Base-by-base conservation (phyloP, 2,888 invertebrate species). In the Eucriotettix oculatus region DNA sequence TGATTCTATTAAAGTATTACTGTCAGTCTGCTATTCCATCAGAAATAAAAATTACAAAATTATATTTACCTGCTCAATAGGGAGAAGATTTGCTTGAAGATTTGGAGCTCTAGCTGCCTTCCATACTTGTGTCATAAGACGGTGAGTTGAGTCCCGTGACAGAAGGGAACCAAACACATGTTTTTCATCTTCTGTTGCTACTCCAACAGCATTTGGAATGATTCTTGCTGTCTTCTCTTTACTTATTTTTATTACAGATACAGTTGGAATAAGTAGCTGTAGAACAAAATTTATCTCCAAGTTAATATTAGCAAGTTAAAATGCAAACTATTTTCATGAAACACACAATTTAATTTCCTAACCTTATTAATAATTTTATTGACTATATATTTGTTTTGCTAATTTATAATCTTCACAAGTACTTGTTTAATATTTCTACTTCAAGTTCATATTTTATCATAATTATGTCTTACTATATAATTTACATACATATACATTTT, bases 221-320 rank as follows among this genome's bases (percentile, higher is more conserved):
- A 96, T 91, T 66, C 89, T 83, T 1, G 93, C 95, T 62, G 93
- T 94, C 75, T 90, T 91, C 76, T 94, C 94, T 72, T 94, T 91
- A 53, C 89, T 91, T 69, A 96, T 90, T 71, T 87, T 85, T 59
- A 86, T 81, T 60, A 96, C 93, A 62, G 88, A 85, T 60, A 81
- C 79, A 66, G 92, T 86, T 55, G 94, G 93, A 70, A 96, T 93
- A 68, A 94, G 79, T 67, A 94, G 78, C 90, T 91, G 75, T 40
- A 77, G 78, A 12, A 48, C n/a, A 48, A 48, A n/a, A 48, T n/a
- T 14, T 48, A 48, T 48, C 9, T 48, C 9, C 9, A 9, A 3
- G 9, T 48, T 7, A 29, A 29, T 29, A 29, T 29, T 29, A 7
- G 29, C 29, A 29, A 7, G 29, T 29, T 29, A 2, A 29, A 29